phyloP scores from a whole-genome alignment of 2,888 invertebrate genomes.

The Operophtera brumata region DNA sequence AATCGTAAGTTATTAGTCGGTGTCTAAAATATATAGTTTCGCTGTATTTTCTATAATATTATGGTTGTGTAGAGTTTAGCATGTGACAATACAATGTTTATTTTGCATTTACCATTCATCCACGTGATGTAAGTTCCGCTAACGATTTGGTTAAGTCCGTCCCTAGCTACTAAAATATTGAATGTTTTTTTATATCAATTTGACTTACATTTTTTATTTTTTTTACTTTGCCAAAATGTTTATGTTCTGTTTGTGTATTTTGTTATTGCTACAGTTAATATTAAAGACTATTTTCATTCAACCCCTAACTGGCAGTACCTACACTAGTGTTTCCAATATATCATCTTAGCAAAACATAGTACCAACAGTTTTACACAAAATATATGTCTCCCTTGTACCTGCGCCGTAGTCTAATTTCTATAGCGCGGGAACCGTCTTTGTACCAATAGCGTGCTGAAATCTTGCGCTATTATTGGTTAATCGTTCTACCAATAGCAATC shows the following conservation, averaged over 20 bases:
- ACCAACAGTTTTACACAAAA: too few species aligned
- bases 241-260: slow-evolving; percentile 13
- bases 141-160: slow-evolving; percentile 66
- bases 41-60: slow-evolving; percentile 46
- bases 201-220: slow-evolving; percentile 10
- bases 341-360: slow-evolving; percentile 1
- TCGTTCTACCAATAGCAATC: too few species aligned
- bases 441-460: too few species aligned
- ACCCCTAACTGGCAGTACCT: slow-evolving; percentile 13
- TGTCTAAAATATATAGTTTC: slow-evolving; percentile 34
- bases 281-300: slow-evolving; percentile 2
- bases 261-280: slow-evolving; percentile 5
- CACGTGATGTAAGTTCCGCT: slow-evolving; percentile 33
- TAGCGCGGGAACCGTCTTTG: too few species aligned
- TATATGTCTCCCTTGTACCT: too few species aligned
- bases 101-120: slow-evolving; percentile 57
- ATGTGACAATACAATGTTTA: slow-evolving; percentile 48
- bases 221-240: slow-evolving; percentile 17
- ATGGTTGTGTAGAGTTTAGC: slow-evolving; percentile 62
- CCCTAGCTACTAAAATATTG: slow-evolving; percentile 54
- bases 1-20: slow-evolving; percentile 43
- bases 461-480: too few species aligned
- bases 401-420: too few species aligned
- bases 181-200: slow-evolving; percentile 20
- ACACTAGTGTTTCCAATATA: slow-evolving; percentile 4